phyloP scores from a whole-genome alignment of 2,797 vertebrate species.

The Epinephelus awoara region DNA sequence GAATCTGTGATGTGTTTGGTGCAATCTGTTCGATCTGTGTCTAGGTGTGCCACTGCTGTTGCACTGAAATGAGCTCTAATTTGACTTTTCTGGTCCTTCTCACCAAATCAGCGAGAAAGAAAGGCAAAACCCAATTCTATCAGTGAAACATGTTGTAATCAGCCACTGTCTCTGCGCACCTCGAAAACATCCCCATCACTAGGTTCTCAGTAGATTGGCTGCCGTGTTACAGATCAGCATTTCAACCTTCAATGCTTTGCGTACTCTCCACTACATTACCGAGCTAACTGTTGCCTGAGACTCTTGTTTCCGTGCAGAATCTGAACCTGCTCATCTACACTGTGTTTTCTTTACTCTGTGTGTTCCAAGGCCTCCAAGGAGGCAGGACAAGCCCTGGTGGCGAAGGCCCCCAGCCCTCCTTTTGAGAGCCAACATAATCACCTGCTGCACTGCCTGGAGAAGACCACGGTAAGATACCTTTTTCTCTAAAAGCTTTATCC shows the following conservation, averaged over 20 bases:
- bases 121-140: slow-evolving; percentile 49
- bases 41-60: slow-evolving; percentile 79
- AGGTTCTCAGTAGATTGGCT: slow-evolving; percentile 80
- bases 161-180: slow-evolving; percentile 60
- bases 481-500: slow-evolving; percentile 12
- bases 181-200: slow-evolving; percentile 57
- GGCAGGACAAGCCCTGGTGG: slow-evolving; percentile 93
- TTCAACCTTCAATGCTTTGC: slow-evolving; percentile 72
- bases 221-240: slow-evolving; percentile 81
- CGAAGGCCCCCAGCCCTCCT: slow-evolving; percentile 89
- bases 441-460: slow-evolving; percentile 98
- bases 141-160: slow-evolving; percentile 58
- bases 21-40: slow-evolving; percentile 78
- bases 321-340: slow-evolving; percentile 54
- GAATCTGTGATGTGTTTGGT: slow-evolving; percentile 74
- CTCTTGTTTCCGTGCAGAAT: slow-evolving; percentile 29
- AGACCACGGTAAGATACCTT: slow-evolving; percentile 93
- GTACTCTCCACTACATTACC: slow-evolving; percentile 67
- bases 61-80: slow-evolving; percentile 70
- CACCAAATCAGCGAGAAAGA: slow-evolving; percentile 57
- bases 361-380: slow-evolving; percentile 90
- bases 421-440: slow-evolving; percentile 98
- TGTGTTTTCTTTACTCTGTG: slow-evolving; percentile 57
- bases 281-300: slow-evolving; percentile 68
- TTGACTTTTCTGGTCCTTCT: slow-evolving; percentile 56